Conservation (phyloP, 2,888 invertebrate species). For the Stenolophus ochropezus region DNA sequence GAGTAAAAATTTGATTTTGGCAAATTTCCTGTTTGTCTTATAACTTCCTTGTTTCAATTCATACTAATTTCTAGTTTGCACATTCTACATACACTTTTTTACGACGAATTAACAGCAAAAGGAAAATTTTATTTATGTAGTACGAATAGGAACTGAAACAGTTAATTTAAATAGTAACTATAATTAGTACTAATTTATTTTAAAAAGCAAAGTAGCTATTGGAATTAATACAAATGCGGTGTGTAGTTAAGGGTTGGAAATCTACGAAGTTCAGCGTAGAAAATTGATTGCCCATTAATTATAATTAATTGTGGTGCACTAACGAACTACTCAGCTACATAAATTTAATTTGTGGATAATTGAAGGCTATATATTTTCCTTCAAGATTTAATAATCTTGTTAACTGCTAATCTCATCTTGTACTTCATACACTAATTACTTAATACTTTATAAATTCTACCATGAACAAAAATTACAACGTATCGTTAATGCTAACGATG, state of each 20-base stretch:
- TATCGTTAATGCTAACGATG: too few relatives aligned
- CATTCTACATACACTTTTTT: too few relatives aligned
- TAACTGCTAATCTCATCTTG: not conserved
- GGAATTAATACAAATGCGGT: not conserved
- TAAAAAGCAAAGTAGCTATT: not conserved
- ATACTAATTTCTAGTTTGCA: too few relatives aligned
- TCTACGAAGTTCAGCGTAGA: not conserved
- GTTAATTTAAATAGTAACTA: too few relatives aligned
- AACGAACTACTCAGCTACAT: not conserved
- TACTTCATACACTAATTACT: not conserved
- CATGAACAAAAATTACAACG: too few relatives aligned
- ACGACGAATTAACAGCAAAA: too few relatives aligned
- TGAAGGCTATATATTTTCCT: not conserved
- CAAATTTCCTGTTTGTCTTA: too few relatives aligned
- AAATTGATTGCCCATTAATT: conserved; percentile 7
- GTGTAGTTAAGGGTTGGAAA: not conserved
- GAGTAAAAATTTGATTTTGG: too few relatives aligned
- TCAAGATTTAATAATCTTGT: not conserved
- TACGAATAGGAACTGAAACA: too few relatives aligned
- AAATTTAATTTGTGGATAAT: not conserved
- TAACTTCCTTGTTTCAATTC: too few relatives aligned
- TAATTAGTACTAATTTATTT: not conserved
- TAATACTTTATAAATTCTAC: not conserved
- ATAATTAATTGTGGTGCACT: not conserved
- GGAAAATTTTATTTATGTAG: too few relatives aligned